Conservation (phyloP, 2,888 invertebrate genomes). For the Eristalinus aeneus region DNA sequence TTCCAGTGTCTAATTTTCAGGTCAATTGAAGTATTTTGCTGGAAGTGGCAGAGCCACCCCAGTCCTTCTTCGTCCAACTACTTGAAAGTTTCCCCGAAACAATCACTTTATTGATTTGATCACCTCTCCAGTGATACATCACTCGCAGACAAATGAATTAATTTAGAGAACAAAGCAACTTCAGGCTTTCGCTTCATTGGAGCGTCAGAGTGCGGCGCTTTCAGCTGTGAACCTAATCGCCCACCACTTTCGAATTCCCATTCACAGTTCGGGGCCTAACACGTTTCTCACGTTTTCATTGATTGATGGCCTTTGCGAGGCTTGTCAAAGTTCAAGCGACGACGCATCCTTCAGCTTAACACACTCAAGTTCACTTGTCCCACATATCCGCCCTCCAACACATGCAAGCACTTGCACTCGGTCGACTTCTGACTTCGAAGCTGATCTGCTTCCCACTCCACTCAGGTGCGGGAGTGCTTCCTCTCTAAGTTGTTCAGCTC, state of each 20-base stretch:
- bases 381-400: slow-evolving; percentile 4
- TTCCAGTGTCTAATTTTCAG: too few relatives aligned
- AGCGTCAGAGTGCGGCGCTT: background rate
- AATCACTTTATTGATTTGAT: background rate
- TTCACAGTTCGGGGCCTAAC: background rate
- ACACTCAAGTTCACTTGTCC: slow-evolving; percentile 43
- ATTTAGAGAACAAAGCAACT: background rate
- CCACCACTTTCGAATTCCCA: background rate
- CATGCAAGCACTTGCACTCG: slow-evolving; percentile 32
- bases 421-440: slow-evolving; percentile 4
- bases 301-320: slow-evolving; percentile 44
- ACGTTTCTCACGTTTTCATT: slow-evolving; percentile 36
- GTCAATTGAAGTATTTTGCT: too few relatives aligned
- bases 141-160: background rate
- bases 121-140: background rate
- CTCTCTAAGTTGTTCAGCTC: slow-evolving; percentile 41
- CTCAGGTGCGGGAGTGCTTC: slow-evolving; percentile 3
- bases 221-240: slow-evolving; percentile 1
- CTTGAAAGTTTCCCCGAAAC: background rate
- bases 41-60: background rate
- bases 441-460: slow-evolving; percentile 4
- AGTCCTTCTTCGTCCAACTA: background rate
- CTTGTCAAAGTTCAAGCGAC: slow-evolving; percentile 51
- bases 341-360: slow-evolving; percentile 30
- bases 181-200: background rate